These are phyloP conservation scores for Molothrus ater DNA, from an alignment of 2,797 vertebrate species.

Conservation along the genomic window DNA sequence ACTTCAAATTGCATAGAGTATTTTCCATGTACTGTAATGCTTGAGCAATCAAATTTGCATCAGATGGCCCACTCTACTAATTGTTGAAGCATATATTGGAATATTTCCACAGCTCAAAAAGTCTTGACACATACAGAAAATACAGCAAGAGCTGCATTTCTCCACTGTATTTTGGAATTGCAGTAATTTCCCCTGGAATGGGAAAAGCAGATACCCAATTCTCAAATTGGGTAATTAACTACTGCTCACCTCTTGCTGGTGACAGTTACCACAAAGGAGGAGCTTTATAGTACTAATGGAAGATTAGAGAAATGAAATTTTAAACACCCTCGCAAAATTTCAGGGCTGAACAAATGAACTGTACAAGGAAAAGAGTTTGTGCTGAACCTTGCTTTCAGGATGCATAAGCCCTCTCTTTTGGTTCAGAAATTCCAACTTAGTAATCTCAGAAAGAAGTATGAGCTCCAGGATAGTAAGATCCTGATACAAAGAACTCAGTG, in stretches of 20 bases:
- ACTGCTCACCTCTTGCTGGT: not conserved
- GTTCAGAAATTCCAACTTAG: not conserved
- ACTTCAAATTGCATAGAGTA: not conserved
- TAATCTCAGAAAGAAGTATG: not conserved
- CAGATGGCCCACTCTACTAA: not conserved
- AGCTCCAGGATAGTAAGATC: not conserved
- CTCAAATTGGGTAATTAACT: not conserved
- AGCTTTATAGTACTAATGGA: not conserved
- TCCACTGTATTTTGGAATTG: not conserved
- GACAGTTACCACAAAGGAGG: not conserved
- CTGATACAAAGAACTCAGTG: not conserved
- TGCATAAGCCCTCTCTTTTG: not conserved
- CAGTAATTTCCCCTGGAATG: not conserved
- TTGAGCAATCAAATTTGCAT: not conserved
- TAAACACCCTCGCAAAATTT: not conserved
- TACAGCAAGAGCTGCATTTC: not conserved
- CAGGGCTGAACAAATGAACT: not conserved
- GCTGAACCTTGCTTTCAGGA: not conserved
- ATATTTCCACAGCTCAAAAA: not conserved
- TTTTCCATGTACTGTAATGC: not conserved
- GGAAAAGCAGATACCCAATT: not conserved
- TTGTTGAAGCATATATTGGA: not conserved
- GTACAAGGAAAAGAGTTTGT: not conserved
- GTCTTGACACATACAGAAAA: not conserved
- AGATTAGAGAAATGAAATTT: not conserved